Conservation (phyloP, 2,797 vertebrate species). For the Acanthopagrus latus region DNA sequence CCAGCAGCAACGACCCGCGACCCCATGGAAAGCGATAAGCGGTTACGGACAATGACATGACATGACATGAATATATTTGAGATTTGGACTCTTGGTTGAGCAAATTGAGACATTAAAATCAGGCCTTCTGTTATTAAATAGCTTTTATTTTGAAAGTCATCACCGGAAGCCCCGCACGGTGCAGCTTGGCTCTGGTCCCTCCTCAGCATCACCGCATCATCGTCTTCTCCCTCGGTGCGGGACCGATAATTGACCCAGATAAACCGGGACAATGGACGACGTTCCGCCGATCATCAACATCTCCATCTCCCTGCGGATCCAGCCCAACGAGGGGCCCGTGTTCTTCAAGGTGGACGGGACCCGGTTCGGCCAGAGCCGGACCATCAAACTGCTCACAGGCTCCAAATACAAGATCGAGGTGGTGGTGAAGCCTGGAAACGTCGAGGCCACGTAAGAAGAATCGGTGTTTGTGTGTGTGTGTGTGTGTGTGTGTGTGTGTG, state of each 20-base stretch:
- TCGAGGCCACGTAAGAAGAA: conserved; percentile 91
- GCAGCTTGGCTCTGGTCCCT: conserved; percentile 19
- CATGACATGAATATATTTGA: too few species aligned
- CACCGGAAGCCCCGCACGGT: conserved; percentile 34
- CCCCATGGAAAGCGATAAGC: too few species aligned
- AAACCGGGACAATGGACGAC: conserved; percentile 88
- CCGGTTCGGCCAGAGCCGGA: conserved; percentile 95
- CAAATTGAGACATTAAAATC: too few species aligned
- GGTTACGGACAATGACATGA: too few species aligned
- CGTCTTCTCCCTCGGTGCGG: background rate
- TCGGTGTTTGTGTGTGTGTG: too few species aligned
- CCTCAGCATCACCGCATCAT: conserved; percentile 63
- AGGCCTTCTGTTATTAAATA: too few species aligned
- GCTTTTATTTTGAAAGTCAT: conserved; percentile 65
- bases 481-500: too few species aligned
- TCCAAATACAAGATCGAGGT: conserved; percentile 97
- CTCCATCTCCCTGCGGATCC: conserved; percentile 92
- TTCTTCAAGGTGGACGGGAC: conserved; percentile 98
- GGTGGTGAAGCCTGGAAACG: conserved; percentile 90
- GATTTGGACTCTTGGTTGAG: too few species aligned
- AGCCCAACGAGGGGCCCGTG: conserved; percentile 96
- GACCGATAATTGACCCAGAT: background rate
- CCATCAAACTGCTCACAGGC: conserved; percentile 97
- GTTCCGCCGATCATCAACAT: conserved; percentile 92
- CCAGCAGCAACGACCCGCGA: too few species aligned